Conservation (phyloP, 2,113 vertebrate species). For the Piliocolobus tephrosceles region DNA sequence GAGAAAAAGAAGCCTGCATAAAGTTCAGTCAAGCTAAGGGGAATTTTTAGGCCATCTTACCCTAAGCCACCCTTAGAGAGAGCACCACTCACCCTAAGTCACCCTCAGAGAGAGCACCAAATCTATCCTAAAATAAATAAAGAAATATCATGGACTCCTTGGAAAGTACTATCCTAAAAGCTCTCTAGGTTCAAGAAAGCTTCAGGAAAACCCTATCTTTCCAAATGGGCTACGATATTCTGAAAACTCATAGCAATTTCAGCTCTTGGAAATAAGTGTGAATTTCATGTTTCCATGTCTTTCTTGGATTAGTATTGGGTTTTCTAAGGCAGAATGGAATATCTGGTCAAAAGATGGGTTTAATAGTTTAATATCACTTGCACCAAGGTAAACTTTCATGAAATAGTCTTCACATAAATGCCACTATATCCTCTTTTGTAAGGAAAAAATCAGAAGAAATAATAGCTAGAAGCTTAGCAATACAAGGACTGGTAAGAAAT, state of each 20-base stretch:
- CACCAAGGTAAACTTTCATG: neutral
- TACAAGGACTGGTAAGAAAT: neutral
- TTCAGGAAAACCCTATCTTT: neutral
- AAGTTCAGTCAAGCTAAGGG: neutral
- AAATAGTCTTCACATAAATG: neutral
- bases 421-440: neutral
- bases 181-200: neutral
- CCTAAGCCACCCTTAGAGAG: neutral
- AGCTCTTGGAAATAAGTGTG: neutral
- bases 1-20: neutral
- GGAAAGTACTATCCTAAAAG: neutral
- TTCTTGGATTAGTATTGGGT: neutral
- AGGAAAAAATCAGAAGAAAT: neutral
- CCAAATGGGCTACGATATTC: neutral
- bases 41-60: neutral
- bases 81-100: neutral
- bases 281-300: neutral
- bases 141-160: rapidly evolving
- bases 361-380: neutral
- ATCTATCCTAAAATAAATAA: neutral
- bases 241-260: neutral
- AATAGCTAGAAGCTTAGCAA: neutral
- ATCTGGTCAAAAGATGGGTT: neutral
- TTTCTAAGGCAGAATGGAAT: neutral
- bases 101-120: neutral